These are phyloP conservation scores for Artibeus jamaicensis DNA, from an alignment of 2,797 vertebrate species.

Conservation along the genomic window DNA sequence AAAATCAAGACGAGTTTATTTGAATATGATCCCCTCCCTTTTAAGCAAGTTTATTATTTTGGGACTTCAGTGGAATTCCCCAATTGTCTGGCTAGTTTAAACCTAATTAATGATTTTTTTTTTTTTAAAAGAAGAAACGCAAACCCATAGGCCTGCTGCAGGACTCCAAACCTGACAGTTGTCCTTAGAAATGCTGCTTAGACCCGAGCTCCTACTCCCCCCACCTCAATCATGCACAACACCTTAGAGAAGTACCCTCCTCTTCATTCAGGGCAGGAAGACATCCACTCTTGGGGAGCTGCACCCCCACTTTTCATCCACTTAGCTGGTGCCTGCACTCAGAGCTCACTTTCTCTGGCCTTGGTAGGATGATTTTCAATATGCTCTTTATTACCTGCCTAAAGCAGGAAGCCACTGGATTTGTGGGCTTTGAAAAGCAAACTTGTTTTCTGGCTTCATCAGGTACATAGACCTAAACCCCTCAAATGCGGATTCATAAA, in stretches of 20 bases:
- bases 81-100: constrained; percentile 60
- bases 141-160: background rate
- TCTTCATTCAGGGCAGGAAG: constrained; percentile 14
- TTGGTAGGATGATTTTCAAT: constrained; percentile 67
- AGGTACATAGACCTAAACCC: background rate
- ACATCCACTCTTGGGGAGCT: background rate
- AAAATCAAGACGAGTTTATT: constrained; percentile 73
- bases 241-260: background rate
- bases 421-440: constrained; percentile 20
- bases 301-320: background rate
- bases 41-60: constrained; percentile 71
- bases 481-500: background rate
- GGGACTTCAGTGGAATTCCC: constrained; percentile 65
- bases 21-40: constrained; percentile 76
- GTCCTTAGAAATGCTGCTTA: background rate
- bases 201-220: background rate
- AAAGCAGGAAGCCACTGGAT: constrained; percentile 39
- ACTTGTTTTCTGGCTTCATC: background rate
- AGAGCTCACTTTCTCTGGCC: constrained; percentile 37
- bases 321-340: constrained; percentile 32
- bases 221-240: background rate
- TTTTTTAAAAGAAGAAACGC: background rate
- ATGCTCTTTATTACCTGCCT: constrained; percentile 52
- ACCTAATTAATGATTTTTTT: constrained; percentile 63
- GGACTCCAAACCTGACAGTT: constrained; percentile 9